A percentile compares a stretch with the other conserved stretches of the same genome.
Evolutionary conservation across 2,888 invertebrate species (phyloP).

Genomic region (Choristoneura rosaceana): DNA sequence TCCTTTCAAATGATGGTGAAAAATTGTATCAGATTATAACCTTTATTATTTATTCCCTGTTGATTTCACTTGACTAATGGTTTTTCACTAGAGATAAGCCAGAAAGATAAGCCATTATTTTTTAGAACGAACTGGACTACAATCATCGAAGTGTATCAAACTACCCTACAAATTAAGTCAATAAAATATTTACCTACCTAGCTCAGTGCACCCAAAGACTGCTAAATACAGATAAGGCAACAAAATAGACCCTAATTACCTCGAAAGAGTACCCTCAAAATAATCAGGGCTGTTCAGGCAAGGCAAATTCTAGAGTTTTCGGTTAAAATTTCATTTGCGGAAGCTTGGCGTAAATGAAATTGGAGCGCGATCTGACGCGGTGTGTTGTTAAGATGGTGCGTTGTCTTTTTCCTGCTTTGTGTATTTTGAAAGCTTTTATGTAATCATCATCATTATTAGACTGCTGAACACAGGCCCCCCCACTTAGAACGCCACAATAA

Average conservation of each 20-base stretch:
- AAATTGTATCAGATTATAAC: not conserved
- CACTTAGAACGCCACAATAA: too few species aligned
- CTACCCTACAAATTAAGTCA: not conserved
- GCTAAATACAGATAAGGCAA: constrained; percentile 58
- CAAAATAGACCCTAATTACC: constrained; percentile 51
- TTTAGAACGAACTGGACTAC: too few species aligned
- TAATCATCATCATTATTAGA: too few species aligned
- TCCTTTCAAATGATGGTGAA: not conserved
- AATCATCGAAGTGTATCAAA: not conserved
- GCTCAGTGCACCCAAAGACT: constrained; percentile 49
- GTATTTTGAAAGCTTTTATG: not conserved
- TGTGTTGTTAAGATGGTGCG: constrained; percentile 4
- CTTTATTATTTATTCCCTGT: not conserved
- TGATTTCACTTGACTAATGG: too few species aligned
- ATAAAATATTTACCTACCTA: constrained; percentile 18
- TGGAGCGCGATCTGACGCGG: constrained; percentile 4
- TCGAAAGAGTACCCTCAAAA: constrained; percentile 11
- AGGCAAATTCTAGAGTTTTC: constrained; percentile 20
- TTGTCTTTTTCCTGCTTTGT: not conserved
- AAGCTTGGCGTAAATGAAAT: constrained; percentile 1
- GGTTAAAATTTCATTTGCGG: constrained; percentile 16
- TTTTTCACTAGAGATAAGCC: too few species aligned
- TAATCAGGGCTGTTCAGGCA: constrained; percentile 19
- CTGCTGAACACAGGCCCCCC: too few species aligned
- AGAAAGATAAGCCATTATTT: too few species aligned